Conservation (phyloP, 2,888 invertebrate genomes). For the Venustoraphidia nigricollis region DNA sequence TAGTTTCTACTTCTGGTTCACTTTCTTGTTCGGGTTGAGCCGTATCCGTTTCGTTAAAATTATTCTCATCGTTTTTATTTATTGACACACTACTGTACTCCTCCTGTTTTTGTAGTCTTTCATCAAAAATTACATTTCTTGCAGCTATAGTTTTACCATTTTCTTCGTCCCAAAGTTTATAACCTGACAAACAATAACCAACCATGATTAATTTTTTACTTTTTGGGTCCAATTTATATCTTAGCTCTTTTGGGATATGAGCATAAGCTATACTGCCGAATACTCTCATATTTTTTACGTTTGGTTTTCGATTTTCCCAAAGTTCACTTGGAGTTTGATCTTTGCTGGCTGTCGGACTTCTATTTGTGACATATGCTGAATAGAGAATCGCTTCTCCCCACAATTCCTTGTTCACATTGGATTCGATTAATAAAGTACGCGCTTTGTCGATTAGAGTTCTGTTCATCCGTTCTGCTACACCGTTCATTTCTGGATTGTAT, state of each 20-base stretch:
- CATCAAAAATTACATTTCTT: constrained; percentile 8
- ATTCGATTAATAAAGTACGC: constrained; percentile 9
- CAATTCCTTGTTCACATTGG: constrained; percentile 6
- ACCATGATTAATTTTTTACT: constrained; percentile 6
- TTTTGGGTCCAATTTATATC: constrained; percentile 6
- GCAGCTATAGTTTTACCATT: constrained; percentile 4
- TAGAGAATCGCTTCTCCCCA: constrained; percentile 8
- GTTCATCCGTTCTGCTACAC: constrained; percentile 9
- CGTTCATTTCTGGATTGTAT: constrained; percentile 9
- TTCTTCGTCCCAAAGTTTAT: constrained; percentile 7
- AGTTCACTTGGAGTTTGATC: constrained; percentile 7
- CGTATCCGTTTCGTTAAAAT: too few species aligned
- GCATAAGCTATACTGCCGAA: constrained; percentile 8
- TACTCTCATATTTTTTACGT: constrained; percentile 7
- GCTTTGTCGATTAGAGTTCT: constrained; percentile 8
- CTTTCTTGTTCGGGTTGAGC: too few species aligned
- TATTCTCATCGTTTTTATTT: too few species aligned
- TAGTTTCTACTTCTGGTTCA: too few species aligned
- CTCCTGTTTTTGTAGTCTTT: background rate
- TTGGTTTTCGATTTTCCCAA: constrained; percentile 8
- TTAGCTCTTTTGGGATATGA: constrained; percentile 7
- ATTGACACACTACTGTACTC: too few species aligned
- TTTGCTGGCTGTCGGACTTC: constrained; percentile 4
- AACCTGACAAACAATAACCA: constrained; percentile 7
- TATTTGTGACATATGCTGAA: constrained; percentile 7